These are phyloP conservation scores for Latrodectus hesperus DNA, from an alignment of 2,888 invertebrate species.

Conservation along the genomic window DNA sequence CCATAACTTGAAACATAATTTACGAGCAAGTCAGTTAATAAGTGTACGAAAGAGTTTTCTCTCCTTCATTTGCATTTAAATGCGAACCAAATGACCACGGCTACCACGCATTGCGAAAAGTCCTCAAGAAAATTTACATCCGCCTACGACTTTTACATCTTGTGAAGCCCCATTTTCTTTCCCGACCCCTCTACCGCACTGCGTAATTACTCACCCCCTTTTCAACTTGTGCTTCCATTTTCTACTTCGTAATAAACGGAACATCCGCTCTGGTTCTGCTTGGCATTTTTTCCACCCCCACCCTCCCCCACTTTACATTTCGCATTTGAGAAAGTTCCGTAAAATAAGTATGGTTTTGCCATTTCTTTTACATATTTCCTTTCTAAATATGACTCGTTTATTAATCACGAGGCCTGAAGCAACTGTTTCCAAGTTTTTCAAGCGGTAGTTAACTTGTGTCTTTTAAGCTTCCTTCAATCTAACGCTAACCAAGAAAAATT, in stretches of 20 bases:
- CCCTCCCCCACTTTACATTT: conserved; percentile 13
- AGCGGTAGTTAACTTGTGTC: background rate
- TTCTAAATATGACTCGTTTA: conserved; percentile 5
- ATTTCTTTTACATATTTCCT: conserved; percentile 17
- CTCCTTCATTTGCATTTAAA: conserved; percentile 63
- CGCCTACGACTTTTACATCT: conserved; percentile 17
- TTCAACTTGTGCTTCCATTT: conserved; percentile 16
- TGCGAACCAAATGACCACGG: conserved; percentile 55
- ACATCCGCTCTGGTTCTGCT: conserved; percentile 32
- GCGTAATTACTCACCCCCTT: conserved; percentile 32
- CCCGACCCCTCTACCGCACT: background rate
- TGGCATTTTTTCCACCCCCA: background rate
- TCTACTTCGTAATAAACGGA: conserved; percentile 32
- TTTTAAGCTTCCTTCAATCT: too few relatives aligned
- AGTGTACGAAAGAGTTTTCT: conserved; percentile 35
- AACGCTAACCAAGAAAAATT: too few relatives aligned
- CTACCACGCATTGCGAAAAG: conserved; percentile 43
- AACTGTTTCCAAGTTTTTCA: conserved; percentile 14
- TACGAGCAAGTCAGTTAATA: conserved; percentile 43
- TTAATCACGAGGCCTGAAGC: conserved; percentile 9
- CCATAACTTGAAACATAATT: conserved; percentile 47
- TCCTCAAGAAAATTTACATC: conserved; percentile 51
- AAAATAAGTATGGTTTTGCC: conserved; percentile 4
- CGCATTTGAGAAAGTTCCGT: background rate
- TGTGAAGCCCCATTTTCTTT: background rate